Conservation (phyloP, 2,797 vertebrate species). For the Nannoperca obscura region DNA sequence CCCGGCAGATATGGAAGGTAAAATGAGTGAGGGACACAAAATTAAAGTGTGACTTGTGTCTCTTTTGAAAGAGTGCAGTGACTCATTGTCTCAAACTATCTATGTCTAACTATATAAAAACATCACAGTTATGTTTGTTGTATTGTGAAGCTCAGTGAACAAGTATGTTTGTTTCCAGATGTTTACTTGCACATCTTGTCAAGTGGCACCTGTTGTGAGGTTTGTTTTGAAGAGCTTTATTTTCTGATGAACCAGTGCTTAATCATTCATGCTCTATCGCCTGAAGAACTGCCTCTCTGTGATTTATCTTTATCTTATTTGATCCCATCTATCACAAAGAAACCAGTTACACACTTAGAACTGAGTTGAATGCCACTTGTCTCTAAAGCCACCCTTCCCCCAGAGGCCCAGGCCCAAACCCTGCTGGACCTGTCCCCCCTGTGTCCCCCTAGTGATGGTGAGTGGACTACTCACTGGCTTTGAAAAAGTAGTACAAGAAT, state of each 20-base stretch:
- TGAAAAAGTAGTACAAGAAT: background rate
- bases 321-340: conserved; percentile 3
- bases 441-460: no score
- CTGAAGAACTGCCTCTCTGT: background rate
- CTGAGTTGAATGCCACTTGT: background rate
- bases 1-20: background rate
- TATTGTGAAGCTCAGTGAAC: background rate
- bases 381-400: background rate
- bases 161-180: background rate
- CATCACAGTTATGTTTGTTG: background rate
- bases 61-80: conserved; percentile 5
- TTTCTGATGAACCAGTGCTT: conserved; percentile 2
- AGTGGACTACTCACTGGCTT: background rate
- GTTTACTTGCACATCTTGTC: background rate
- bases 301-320: conserved; percentile 24
- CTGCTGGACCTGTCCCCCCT: background rate
- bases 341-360: background rate
- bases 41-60: conserved; percentile 16
- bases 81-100: conserved; percentile 12
- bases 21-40: conserved; percentile 12
- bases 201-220: background rate
- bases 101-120: no score
- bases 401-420: background rate
- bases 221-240: conserved; percentile 3
- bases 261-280: background rate